A percentile compares a stretch with the other conserved stretches of the same genome.
Conservation (phyloP, 2,113 vertebrate species). For the Paracanthobrama guichenoti region DNA sequence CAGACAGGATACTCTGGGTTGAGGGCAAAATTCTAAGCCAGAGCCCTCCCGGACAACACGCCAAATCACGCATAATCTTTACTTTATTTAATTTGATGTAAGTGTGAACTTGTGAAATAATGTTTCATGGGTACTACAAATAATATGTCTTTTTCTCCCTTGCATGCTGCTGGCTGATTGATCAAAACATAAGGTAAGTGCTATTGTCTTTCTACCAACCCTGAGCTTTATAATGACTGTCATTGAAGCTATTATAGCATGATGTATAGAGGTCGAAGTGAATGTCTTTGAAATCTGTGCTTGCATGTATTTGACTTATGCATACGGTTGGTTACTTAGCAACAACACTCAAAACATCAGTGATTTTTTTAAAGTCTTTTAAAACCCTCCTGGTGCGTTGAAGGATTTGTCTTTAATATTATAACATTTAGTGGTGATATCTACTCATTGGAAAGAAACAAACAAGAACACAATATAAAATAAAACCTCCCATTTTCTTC, state of each 20-base stretch:
- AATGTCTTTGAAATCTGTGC: not conserved
- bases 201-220: not conserved
- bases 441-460: not conserved
- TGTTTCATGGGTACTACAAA: not conserved
- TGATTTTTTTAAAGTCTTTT: not conserved
- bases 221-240: not conserved
- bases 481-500: not conserved
- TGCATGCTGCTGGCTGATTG: constrained; percentile 29
- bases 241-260: not conserved
- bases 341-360: constrained; percentile 15
- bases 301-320: not conserved
- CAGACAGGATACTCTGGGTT: too few relatives aligned
- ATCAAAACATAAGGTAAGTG: constrained; percentile 50
- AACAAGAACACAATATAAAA: not conserved
- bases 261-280: not conserved
- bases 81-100: too few relatives aligned
- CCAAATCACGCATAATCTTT: too few relatives aligned
- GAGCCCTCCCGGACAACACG: too few relatives aligned
- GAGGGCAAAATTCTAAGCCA: too few relatives aligned
- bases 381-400: not conserved
- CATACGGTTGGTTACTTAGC: not conserved
- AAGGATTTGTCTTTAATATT: not conserved
- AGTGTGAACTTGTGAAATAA: too few relatives aligned
- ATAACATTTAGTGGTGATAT: not conserved
- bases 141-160: not conserved